phyloP scores from a whole-genome alignment of 2,797 vertebrate genomes.

The Schizopygopsis pylzovi region DNA sequence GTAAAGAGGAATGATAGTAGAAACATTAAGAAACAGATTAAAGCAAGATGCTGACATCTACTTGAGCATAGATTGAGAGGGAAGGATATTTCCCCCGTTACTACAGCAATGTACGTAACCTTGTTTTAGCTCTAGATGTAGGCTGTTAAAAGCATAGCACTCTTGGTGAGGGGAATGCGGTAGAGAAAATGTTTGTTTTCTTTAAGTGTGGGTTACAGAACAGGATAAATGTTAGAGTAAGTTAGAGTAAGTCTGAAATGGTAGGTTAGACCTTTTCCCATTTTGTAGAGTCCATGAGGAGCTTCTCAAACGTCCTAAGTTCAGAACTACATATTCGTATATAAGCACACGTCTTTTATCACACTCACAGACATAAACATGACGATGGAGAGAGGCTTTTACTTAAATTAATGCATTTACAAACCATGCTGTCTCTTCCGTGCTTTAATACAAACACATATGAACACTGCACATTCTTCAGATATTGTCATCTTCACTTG shows the following conservation, averaged over 20 bases:
- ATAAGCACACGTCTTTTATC: constrained; percentile 21
- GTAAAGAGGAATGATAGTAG: neutral
- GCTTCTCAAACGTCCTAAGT: neutral
- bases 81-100: constrained; percentile 50
- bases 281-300: neutral
- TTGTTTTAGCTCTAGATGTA: constrained; percentile 8
- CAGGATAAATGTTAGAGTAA: constrained; percentile 10
- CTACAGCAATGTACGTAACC: constrained; percentile 10
- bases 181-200: constrained; percentile 67
- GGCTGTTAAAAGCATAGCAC: constrained; percentile 39
- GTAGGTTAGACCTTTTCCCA: constrained; percentile 3
- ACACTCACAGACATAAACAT: constrained; percentile 48
- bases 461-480: constrained; percentile 12
- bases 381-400: constrained; percentile 49
- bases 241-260: constrained; percentile 32
- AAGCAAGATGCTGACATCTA: neutral
- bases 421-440: constrained; percentile 16
- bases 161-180: neutral
- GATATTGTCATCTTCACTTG: constrained; percentile 4
- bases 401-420: constrained; percentile 45
- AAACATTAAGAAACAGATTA: neutral
- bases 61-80: neutral
- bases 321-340: neutral
- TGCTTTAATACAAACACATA: constrained; percentile 49
- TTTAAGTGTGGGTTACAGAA: neutral